phyloP scores from a whole-genome alignment of 2,113 vertebrate species.

The Lophura nycthemera region DNA sequence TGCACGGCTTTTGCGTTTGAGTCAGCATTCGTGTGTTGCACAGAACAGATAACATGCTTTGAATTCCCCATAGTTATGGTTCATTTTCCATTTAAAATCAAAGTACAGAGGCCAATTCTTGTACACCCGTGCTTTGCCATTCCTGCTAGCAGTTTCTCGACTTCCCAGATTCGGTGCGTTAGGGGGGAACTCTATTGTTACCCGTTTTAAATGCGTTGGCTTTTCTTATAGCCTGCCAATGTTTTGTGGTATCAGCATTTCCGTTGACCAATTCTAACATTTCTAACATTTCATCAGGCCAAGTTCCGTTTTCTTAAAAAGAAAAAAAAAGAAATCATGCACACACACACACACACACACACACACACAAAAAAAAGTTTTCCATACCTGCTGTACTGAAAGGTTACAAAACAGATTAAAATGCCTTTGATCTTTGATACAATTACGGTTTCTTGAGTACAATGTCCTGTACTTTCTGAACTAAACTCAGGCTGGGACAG shows the following conservation, averaged over 20 bases:
- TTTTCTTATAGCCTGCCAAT: background rate
- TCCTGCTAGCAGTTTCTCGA: background rate
- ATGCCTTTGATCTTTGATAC: background rate
- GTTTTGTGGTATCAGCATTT: conserved; percentile 3
- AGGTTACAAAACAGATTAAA: background rate
- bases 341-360: too few species aligned
- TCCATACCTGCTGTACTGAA: background rate
- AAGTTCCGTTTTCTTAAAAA: background rate
- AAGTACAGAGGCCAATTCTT: background rate
- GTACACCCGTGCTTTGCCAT: background rate
- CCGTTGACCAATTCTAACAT: background rate
- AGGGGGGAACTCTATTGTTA: background rate
- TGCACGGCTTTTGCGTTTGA: background rate
- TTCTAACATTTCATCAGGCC: background rate
- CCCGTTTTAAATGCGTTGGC: background rate
- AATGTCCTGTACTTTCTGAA: background rate
- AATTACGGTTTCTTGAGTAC: background rate
- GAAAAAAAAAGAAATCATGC: too few species aligned
- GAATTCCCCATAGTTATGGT: background rate
- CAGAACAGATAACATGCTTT: background rate
- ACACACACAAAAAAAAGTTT: too few species aligned
- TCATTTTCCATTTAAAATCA: background rate
- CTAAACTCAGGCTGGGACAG: background rate
- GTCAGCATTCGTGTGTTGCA: background rate
- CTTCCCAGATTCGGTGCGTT: background rate